phyloP scores from a whole-genome alignment of 2,888 invertebrate species.

The Torymus aiolomorphi region DNA sequence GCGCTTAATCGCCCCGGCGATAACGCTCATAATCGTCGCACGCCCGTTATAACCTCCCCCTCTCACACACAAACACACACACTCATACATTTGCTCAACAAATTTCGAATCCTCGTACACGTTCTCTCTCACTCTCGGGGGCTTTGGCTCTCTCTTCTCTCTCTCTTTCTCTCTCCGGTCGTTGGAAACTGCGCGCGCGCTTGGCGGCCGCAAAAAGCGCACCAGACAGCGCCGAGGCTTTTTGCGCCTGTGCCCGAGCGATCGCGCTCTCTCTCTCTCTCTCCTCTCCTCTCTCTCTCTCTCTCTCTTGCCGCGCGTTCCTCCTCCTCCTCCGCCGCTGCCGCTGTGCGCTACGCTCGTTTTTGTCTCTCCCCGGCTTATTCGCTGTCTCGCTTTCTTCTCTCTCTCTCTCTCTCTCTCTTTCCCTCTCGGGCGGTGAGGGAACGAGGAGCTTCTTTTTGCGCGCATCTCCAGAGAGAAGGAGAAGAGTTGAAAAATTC shows the following conservation, averaged over 20 bases:
- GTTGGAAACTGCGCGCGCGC: slow-evolving; percentile 72
- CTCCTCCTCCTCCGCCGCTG: slow-evolving; percentile 16
- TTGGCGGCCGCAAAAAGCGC: slow-evolving; percentile 73
- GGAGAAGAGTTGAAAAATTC: slow-evolving; percentile 31
- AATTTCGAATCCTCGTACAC: too few relatives aligned
- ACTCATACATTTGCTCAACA: too few relatives aligned
- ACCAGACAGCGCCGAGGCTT: slow-evolving; percentile 75
- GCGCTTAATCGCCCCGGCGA: too few relatives aligned
- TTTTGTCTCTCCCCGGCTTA: slow-evolving; percentile 51
- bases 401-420: slow-evolving; percentile 57
- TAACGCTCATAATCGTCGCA: too few relatives aligned
- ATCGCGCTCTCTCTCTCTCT: slow-evolving; percentile 57
- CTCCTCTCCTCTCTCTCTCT: slow-evolving; percentile 39
- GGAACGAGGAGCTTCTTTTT: too few relatives aligned
- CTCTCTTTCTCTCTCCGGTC: slow-evolving; percentile 58
- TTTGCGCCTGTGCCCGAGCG: slow-evolving; percentile 71
- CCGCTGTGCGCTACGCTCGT: slow-evolving; percentile 6
- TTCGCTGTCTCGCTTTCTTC: slow-evolving; percentile 30
- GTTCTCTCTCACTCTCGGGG: too few relatives aligned
- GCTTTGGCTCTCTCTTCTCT: too few relatives aligned
- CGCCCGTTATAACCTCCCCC: too few relatives aligned
- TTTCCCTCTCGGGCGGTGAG: slow-evolving; percentile 13
- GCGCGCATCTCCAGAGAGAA: too few relatives aligned
- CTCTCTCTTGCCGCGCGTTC: slow-evolving; percentile 34
- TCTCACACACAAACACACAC: too few relatives aligned